Percentiles rank a stretch among this genome's conserved stretches.
phyloP scores from a whole-genome alignment of 2,888 invertebrate genomes.

The Microchrysa polita region DNA sequence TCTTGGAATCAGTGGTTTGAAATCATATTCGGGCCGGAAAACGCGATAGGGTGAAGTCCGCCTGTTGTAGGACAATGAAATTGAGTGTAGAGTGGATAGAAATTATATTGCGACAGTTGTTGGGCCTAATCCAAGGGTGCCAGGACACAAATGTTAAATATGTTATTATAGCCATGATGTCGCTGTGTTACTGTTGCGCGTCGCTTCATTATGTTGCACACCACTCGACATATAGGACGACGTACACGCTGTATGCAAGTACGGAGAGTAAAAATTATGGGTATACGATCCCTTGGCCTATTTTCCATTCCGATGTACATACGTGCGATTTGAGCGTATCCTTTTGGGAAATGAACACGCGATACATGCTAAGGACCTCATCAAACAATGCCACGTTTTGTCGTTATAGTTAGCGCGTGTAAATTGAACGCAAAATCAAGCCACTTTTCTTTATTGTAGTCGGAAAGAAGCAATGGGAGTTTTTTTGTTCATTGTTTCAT shows the following conservation, averaged over 20 bases:
- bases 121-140: conserved; percentile 50
- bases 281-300: too few relatives aligned
- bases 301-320: too few relatives aligned
- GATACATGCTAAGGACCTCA: conserved; percentile 13
- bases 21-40: conserved; percentile 37
- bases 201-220: conserved; percentile 19
- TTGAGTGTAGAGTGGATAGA: conserved; percentile 9
- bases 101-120: conserved; percentile 50
- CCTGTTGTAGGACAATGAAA: background rate
- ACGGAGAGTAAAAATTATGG: too few relatives aligned
- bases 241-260: too few relatives aligned
- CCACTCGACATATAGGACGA: too few relatives aligned
- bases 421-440: conserved; percentile 40
- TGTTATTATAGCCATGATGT: conserved; percentile 44
- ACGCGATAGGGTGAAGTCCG: conserved; percentile 43
- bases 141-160: conserved; percentile 50
- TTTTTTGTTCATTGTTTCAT: too few relatives aligned
- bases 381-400: conserved; percentile 33
- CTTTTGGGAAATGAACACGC: background rate
- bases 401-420: conserved; percentile 32
- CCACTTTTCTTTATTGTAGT: background rate
- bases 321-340: background rate
- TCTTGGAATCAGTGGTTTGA: conserved; percentile 43
- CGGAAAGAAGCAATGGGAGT: too few relatives aligned
- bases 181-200: conserved; percentile 25